Evolutionary conservation across 2,888 invertebrate genomes (phyloP).

Genomic region (Ligdia adustata): DNA sequence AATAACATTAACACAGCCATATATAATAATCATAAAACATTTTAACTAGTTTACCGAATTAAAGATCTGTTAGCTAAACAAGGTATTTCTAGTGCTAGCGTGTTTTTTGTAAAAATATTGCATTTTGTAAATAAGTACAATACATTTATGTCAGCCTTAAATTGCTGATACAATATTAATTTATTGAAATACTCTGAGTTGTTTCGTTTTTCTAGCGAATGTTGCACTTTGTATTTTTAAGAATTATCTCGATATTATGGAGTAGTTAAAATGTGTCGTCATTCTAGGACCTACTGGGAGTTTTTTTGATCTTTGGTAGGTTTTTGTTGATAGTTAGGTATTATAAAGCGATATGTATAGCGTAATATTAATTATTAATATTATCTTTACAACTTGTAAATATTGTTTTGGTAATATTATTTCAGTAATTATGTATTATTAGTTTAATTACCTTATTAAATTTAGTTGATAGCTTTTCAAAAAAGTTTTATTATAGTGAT

Average conservation of each 20-base stretch:
- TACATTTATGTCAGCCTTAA: conserved; percentile 58
- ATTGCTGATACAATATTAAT: conserved; percentile 70
- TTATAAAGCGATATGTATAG: conserved; percentile 76
- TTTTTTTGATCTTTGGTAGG: conserved; percentile 71
- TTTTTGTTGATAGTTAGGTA: conserved; percentile 75
- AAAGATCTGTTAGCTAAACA: conserved; percentile 11
- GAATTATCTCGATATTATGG: conserved; percentile 72
- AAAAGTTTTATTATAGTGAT: conserved; percentile 55
- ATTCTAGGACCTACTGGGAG: conserved; percentile 74
- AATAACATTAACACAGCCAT: too few relatives aligned
- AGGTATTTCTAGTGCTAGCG: conserved; percentile 36
- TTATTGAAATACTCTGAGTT: conserved; percentile 80
- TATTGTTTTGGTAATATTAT: conserved; percentile 80
- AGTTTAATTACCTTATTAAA: conserved; percentile 56
- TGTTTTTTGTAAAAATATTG: conserved; percentile 67
- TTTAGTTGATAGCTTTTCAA: conserved; percentile 63
- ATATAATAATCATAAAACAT: too few relatives aligned
- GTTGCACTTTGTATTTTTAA: conserved; percentile 80
- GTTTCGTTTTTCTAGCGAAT: conserved; percentile 77
- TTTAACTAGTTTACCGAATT: conserved; percentile 3
- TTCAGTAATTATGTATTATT: conserved; percentile 76
- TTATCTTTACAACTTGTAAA: conserved; percentile 76
- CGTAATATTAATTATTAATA: conserved; percentile 57
- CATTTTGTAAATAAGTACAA: conserved; percentile 83
- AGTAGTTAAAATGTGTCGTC: conserved; percentile 78